These are phyloP conservation scores for Thymelicus sylvestris DNA, from an alignment of 2,888 invertebrate species.

Conservation along the genomic window DNA sequence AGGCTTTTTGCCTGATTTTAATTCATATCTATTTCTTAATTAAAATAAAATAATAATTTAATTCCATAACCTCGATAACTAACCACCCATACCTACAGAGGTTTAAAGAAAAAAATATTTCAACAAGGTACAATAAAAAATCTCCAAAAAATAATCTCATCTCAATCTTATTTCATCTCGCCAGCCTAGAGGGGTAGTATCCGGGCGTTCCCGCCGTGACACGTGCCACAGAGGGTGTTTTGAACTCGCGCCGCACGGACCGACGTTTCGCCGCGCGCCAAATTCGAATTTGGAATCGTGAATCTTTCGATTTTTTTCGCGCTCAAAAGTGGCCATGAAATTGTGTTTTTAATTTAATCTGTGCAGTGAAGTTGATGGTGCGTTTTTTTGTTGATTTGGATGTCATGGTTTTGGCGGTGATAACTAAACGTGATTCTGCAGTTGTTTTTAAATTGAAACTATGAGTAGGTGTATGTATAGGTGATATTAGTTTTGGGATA, in stretches of 20 bases:
- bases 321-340: background rate
- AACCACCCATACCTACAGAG: no score
- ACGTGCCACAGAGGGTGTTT: slow-evolving; percentile 77
- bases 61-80: no score
- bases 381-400: background rate
- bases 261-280: slow-evolving; percentile 51
- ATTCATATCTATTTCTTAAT: no score
- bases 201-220: slow-evolving; percentile 58
- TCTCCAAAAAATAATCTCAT: slow-evolving; percentile 5
- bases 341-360: slow-evolving; percentile 1
- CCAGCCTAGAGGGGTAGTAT: slow-evolving; percentile 47
- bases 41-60: no score
- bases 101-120: background rate
- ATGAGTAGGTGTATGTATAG: no score
- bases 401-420: no score
- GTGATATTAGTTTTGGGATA: no score
- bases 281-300: slow-evolving; percentile 45
- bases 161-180: slow-evolving; percentile 42
- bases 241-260: slow-evolving; percentile 73
- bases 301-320: background rate
- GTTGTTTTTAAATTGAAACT: no score
- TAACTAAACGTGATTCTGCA: no score
- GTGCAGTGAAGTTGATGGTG: slow-evolving; percentile 1
- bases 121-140: background rate
- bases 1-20: no score